Percentiles rank a stretch among this genome's conserved stretches.
These are phyloP conservation scores for Catharus fuscescens DNA, from an alignment of 2,113 vertebrate genomes.

Conservation along the genomic window DNA sequence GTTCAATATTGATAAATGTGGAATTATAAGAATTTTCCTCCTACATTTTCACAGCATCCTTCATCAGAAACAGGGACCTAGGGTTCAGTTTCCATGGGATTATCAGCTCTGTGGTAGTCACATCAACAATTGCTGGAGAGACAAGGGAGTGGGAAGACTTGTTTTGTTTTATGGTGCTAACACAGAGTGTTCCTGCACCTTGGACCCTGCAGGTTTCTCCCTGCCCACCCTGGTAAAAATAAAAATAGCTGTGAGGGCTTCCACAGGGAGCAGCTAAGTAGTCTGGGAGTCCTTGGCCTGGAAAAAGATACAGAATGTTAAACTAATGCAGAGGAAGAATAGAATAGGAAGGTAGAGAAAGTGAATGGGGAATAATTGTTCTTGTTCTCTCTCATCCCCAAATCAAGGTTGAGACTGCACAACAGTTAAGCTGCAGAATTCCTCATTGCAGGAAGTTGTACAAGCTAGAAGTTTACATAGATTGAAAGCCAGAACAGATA, in stretches of 20 bases:
- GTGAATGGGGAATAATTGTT: not conserved
- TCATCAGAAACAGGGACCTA: not conserved
- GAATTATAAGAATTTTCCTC: not conserved
- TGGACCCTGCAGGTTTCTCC: not conserved
- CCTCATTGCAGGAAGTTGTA: not conserved
- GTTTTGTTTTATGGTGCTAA: not conserved
- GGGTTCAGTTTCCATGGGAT: not conserved
- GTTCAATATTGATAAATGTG: not conserved
- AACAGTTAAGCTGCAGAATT: not conserved
- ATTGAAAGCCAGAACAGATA: not conserved
- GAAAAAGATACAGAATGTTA: not conserved
- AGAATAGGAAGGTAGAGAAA: not conserved
- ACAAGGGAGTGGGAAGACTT: not conserved
- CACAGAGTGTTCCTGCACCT: not conserved
- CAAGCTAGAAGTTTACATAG: not conserved
- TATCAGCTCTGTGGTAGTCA: not conserved
- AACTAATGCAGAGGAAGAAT: not conserved
- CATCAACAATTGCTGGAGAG: not conserved
- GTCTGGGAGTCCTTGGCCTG: not conserved
- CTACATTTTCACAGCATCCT: not conserved
- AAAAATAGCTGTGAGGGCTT: not conserved
- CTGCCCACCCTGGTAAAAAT: not conserved
- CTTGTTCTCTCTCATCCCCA: not conserved
- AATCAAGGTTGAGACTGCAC: not conserved
- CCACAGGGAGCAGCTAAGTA: not conserved